Percentiles rank a stretch among this genome's conserved stretches.
phyloP scores from a whole-genome alignment of 2,888 invertebrate genomes.

The Phanerotoma sp. region DNA sequence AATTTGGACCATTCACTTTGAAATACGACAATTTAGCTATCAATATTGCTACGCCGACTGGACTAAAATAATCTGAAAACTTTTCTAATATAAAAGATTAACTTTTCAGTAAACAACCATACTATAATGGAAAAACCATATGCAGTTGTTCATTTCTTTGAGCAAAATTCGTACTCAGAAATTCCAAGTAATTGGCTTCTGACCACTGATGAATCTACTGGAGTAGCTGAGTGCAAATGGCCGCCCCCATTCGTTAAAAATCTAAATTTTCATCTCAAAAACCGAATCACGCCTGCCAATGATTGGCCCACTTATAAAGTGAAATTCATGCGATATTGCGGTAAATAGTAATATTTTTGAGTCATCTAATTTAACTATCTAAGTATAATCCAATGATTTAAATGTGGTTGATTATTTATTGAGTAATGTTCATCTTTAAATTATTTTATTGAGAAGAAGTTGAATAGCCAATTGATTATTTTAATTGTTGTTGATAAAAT shows the following conservation, averaged over 20 bases:
- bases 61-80: neutral
- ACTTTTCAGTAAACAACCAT: neutral
- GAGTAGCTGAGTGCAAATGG: neutral
- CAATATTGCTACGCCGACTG: neutral
- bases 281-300: neutral
- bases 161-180: neutral
- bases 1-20: too few relatives aligned
- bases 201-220: neutral
- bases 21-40: too few relatives aligned
- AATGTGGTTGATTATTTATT: too few relatives aligned
- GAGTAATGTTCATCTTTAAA: too few relatives aligned
- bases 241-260: neutral
- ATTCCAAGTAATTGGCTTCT: conserved; percentile 7
- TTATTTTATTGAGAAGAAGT: too few relatives aligned
- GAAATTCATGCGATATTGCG: neutral
- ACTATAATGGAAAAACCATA: neutral
- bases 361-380: neutral
- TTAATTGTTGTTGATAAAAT: too few relatives aligned
- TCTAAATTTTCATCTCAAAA: neutral
- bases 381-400: too few relatives aligned
- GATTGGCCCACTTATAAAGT: neutral
- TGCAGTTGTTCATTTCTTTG: neutral
- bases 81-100: neutral
- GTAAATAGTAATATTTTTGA: neutral
- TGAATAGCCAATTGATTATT: too few relatives aligned